Percentiles rank a stretch among this genome's conserved stretches.
phyloP scores from a whole-genome alignment of 1,140 invertebrate genomes.

The Platyscapa corneri region DNA sequence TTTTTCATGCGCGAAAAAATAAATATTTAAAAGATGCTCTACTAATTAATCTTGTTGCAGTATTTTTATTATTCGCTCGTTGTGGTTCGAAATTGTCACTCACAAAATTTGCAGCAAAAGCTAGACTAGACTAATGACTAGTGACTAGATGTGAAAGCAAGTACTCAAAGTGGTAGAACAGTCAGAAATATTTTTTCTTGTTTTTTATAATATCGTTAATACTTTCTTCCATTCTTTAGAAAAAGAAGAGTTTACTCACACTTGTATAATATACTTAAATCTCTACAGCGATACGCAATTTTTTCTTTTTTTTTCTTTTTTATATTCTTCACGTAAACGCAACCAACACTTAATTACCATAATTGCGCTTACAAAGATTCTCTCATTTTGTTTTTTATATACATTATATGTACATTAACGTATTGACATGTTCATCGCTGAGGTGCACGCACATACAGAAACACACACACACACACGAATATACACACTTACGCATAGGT shows the following conservation, averaged over 20 bases:
- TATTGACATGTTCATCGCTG: slow-evolving; percentile 34
- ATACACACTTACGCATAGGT: neutral
- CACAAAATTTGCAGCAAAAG: slow-evolving; percentile 37
- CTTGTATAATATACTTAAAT: slow-evolving; percentile 1
- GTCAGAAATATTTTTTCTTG: neutral
- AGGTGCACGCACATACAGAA: neutral
- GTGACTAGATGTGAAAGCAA: slow-evolving; percentile 54
- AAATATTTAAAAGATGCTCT: neutral
- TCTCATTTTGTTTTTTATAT: slow-evolving; percentile 35
- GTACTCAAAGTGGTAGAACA: slow-evolving; percentile 36
- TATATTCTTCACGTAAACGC: neutral
- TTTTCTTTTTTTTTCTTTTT: slow-evolving; percentile 25
- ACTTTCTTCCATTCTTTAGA: slow-evolving; percentile 37
- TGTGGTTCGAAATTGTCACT: slow-evolving; percentile 28
- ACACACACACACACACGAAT: neutral
- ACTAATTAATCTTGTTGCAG: neutral
- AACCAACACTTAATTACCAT: slow-evolving; percentile 14
- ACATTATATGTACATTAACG: slow-evolving; percentile 44
- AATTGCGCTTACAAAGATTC: slow-evolving; percentile 25
- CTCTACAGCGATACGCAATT: neutral
- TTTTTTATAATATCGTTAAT: slow-evolving; percentile 35
- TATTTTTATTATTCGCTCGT: slow-evolving; percentile 1
- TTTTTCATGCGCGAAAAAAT: slow-evolving; percentile 18
- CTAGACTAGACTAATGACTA: slow-evolving; percentile 54
- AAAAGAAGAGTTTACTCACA: slow-evolving; percentile 28